These are phyloP conservation scores for Anthonomus grandis DNA, from an alignment of 1,140 invertebrate genomes.

Conservation along the genomic window DNA sequence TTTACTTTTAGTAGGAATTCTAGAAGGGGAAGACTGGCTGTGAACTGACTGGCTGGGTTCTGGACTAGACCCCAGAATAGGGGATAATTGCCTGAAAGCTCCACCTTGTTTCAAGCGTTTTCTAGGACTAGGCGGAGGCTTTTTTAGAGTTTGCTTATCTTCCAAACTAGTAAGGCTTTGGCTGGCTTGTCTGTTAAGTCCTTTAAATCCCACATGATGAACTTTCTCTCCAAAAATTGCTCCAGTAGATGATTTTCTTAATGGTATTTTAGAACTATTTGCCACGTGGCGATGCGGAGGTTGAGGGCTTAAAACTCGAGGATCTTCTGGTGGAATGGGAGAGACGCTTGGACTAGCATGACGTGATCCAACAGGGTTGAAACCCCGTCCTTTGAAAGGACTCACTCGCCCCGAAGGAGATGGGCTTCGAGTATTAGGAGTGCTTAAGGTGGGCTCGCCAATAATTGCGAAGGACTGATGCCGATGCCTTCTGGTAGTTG, in stretches of 20 bases:
- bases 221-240: conserved; percentile 36
- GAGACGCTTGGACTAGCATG: conserved; percentile 42
- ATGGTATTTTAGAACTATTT: conserved; percentile 4
- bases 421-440: conserved; percentile 48
- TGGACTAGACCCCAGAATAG: conserved; percentile 41
- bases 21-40: conserved; percentile 47
- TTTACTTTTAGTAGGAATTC: conserved; percentile 35
- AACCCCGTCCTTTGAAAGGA: conserved; percentile 57
- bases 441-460: conserved; percentile 51
- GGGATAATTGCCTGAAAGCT: conserved; percentile 42
- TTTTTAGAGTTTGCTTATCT: conserved; percentile 19
- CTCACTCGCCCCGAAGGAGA: conserved; percentile 53
- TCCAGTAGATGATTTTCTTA: conserved; percentile 27
- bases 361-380: conserved; percentile 49
- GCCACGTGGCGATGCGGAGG: conserved; percentile 26
- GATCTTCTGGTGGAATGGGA: conserved; percentile 37
- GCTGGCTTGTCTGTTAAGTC: conserved; percentile 35
- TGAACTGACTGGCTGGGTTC: conserved; percentile 45
- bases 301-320: conserved; percentile 4
- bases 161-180: conserved; percentile 44
- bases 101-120: conserved; percentile 14
- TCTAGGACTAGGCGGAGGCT: conserved; percentile 34
- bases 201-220: conserved; percentile 17
- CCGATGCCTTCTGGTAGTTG: conserved; percentile 39
- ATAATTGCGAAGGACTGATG: conserved; percentile 60